Evolutionary conservation across 2,113 vertebrate species (phyloP).

Genomic region (Nothobranchius kuhntae): DNA sequence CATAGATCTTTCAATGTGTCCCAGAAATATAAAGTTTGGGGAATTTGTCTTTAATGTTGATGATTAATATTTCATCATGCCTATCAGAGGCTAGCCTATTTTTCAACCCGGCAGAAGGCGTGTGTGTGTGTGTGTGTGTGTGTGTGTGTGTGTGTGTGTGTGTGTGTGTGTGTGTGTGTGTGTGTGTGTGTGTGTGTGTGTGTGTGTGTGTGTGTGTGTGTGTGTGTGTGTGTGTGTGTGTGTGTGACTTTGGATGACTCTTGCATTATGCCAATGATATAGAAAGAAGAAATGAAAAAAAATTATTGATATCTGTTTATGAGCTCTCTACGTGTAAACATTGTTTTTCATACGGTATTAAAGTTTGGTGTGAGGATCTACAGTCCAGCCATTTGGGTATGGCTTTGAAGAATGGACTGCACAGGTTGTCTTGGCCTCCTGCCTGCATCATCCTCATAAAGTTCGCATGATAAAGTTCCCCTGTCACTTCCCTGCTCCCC

Average conservation of each 20-base stretch:
- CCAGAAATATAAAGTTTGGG: slow-evolving; percentile 72
- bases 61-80: slow-evolving; percentile 76
- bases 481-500: slow-evolving; percentile 33
- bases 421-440: slow-evolving; percentile 17
- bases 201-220: slow-evolving; percentile 11
- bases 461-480: slow-evolving; percentile 48
- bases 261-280: slow-evolving; percentile 30
- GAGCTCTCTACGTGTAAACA: not conserved
- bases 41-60: slow-evolving; percentile 73
- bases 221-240: not conserved
- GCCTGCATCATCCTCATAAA: slow-evolving; percentile 20
- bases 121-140: too few relatives aligned
- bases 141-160: too few relatives aligned
- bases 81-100: slow-evolving; percentile 68
- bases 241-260: slow-evolving; percentile 32
- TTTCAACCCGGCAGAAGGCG: slow-evolving; percentile 48
- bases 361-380: not conserved
- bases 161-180: slow-evolving; percentile 10
- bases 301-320: slow-evolving; percentile 22
- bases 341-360: not conserved
- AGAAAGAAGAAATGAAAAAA: slow-evolving; percentile 20
- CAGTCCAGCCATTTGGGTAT: not conserved
- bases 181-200: slow-evolving; percentile 13
- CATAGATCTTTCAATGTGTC: slow-evolving; percentile 70
- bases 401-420: slow-evolving; percentile 8